phyloP scores from a whole-genome alignment of 2,113 vertebrate species.

The Zapornia atra region DNA sequence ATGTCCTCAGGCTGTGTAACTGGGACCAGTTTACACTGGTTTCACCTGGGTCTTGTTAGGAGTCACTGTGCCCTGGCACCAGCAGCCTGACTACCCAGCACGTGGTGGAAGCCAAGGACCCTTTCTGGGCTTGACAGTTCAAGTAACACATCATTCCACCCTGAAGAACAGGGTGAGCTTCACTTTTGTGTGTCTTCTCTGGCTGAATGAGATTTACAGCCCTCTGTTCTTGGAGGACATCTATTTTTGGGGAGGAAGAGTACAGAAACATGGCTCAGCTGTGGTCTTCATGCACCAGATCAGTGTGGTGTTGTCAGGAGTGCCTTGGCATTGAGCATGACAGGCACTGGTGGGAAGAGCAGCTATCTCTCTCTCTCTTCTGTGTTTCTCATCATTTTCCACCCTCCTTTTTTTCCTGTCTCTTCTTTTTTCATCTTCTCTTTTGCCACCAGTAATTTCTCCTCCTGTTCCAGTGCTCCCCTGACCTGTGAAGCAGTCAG shows the following conservation, averaged over 20 bases:
- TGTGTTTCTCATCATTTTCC: not conserved
- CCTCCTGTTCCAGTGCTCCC: not conserved
- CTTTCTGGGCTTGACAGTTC: not conserved
- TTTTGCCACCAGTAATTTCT: not conserved
- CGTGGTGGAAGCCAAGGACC: not conserved
- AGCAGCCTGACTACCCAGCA: not conserved
- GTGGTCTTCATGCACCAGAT: not conserved
- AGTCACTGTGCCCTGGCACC: not conserved
- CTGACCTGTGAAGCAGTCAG: not conserved
- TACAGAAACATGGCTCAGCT: not conserved
- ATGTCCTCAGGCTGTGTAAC: not conserved
- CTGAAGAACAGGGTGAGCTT: not conserved
- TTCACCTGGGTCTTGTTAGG: not conserved
- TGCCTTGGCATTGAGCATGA: not conserved
- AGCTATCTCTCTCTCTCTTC: not conserved
- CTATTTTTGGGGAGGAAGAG: not conserved
- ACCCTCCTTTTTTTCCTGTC: not conserved
- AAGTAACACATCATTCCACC: not conserved
- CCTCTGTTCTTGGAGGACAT: not conserved
- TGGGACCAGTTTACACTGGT: not conserved
- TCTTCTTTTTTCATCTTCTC: not conserved
- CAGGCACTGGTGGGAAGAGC: not conserved
- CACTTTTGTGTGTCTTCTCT: not conserved
- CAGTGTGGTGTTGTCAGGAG: not conserved
- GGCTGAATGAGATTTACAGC: not conserved